phyloP scores from a whole-genome alignment of 2,888 invertebrate species.

The Tipula unca region DNA sequence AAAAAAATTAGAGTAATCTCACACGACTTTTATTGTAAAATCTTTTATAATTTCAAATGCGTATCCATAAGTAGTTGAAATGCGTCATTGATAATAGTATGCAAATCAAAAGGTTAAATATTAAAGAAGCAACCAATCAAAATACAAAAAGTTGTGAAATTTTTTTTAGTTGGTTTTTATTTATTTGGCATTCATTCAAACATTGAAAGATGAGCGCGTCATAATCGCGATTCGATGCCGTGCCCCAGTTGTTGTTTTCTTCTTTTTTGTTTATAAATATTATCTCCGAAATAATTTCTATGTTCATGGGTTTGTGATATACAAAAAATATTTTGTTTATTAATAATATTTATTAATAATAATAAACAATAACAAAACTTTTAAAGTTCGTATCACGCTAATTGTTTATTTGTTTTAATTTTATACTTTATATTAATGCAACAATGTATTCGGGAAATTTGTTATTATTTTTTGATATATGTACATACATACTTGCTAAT shows the following conservation, averaged over 20 bases:
- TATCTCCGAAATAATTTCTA: not conserved
- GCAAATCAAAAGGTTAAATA: not conserved
- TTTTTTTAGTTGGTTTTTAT: not conserved
- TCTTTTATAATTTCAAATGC: not conserved
- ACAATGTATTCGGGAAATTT: not conserved
- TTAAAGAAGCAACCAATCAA: not conserved
- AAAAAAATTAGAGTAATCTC: not conserved
- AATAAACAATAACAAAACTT: not conserved
- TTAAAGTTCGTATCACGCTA: not conserved
- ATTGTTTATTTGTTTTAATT: not conserved
- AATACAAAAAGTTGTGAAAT: not conserved
- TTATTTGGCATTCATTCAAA: not conserved
- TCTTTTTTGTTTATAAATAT: not conserved
- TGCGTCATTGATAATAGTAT: constrained; percentile 8
- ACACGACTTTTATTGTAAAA: not conserved
- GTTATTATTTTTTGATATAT: not conserved
- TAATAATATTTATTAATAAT: no score
- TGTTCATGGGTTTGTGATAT: not conserved
- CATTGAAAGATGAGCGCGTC: not conserved
- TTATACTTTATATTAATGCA: not conserved
- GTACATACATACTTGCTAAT: not conserved
- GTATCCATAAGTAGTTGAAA: not conserved
- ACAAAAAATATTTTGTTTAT: not conserved
- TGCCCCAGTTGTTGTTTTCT: not conserved
- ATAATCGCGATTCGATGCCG: not conserved